Percentiles rank a stretch among this genome's conserved stretches.
Evolutionary conservation across 1,140 invertebrate species (phyloP).

Genomic region (Neodiprion lecontei): DNA sequence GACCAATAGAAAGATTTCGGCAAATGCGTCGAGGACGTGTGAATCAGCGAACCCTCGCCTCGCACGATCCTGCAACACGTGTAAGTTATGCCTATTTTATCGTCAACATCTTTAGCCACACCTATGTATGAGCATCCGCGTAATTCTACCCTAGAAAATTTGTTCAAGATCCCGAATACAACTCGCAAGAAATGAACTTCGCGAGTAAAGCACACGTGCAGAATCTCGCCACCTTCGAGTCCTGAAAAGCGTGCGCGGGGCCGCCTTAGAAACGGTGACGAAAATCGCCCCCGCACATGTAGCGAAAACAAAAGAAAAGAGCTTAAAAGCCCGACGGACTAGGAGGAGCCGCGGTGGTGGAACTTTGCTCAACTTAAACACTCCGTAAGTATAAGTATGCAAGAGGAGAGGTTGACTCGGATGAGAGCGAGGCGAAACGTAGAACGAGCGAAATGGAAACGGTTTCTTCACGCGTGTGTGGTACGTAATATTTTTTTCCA

Average conservation of each 20-base stretch:
- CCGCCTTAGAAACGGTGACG: not conserved
- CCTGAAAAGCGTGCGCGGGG: too few relatives aligned
- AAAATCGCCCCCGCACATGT: not conserved
- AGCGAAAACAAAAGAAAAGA: conserved; percentile 5
- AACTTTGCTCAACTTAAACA: not conserved
- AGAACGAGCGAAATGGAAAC: not conserved
- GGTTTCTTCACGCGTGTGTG: not conserved
- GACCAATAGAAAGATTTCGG: conserved; percentile 54
- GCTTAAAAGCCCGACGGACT: not conserved
- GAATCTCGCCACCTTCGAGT: too few relatives aligned
- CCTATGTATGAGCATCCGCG: too few relatives aligned
- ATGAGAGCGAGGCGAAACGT: not conserved
- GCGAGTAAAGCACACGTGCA: too few relatives aligned
- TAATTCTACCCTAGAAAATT: too few relatives aligned
- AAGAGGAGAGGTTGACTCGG: not conserved
- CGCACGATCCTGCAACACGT: too few relatives aligned
- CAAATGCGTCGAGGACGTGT: not conserved
- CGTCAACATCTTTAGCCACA: too few relatives aligned
- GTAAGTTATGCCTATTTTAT: too few relatives aligned
- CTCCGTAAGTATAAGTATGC: not conserved
- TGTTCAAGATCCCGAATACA: too few relatives aligned
- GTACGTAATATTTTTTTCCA: not conserved
- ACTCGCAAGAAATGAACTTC: too few relatives aligned
- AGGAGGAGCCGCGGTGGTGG: not conserved
- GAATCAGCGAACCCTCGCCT: not conserved